phyloP scores from a whole-genome alignment of 1,140 invertebrate genomes.

The Hypsibius dujardini region DNA sequence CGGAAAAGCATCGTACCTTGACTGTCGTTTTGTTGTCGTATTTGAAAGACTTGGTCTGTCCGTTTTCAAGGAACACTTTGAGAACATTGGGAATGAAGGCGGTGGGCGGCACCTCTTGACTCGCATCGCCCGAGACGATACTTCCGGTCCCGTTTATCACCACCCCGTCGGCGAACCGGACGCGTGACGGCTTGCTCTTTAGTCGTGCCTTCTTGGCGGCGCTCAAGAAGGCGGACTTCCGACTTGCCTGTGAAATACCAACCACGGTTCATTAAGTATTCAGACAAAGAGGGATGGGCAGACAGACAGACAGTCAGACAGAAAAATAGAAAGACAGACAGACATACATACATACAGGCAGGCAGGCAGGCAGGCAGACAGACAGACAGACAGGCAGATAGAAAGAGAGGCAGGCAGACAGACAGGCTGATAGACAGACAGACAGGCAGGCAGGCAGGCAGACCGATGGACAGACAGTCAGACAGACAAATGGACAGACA shows the following conservation, averaged over 20 bases:
- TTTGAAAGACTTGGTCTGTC: conserved; percentile 88
- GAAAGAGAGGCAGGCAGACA: too few species aligned
- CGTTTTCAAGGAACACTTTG: conserved; percentile 75
- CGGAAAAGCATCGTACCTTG: conserved; percentile 30
- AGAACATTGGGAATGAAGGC: conserved; percentile 75
- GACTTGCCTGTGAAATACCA: conserved; percentile 36
- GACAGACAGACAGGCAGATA: too few species aligned
- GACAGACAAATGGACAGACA: too few species aligned
- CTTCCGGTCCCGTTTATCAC: conserved; percentile 53
- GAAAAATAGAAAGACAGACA: too few species aligned
- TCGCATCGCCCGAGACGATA: conserved; percentile 25
- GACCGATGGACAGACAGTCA: too few species aligned
- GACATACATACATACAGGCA: too few species aligned
- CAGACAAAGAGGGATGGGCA: too few species aligned
- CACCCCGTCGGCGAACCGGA: conserved; percentile 68
- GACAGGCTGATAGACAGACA: too few species aligned
- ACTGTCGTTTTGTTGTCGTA: conserved; percentile 76
- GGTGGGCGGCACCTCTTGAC: conserved; percentile 24
- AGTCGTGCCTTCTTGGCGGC: conserved; percentile 65
- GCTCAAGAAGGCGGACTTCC: conserved; percentile 64
- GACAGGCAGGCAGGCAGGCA: too few species aligned
- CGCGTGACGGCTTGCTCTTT: conserved; percentile 58
- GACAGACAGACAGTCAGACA: too few species aligned
- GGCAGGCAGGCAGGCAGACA: too few species aligned
- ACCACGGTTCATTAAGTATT: conserved; percentile 1